Evolutionary conservation across 1,140 invertebrate species (phyloP).

Genomic region (Heliconius congener): DNA sequence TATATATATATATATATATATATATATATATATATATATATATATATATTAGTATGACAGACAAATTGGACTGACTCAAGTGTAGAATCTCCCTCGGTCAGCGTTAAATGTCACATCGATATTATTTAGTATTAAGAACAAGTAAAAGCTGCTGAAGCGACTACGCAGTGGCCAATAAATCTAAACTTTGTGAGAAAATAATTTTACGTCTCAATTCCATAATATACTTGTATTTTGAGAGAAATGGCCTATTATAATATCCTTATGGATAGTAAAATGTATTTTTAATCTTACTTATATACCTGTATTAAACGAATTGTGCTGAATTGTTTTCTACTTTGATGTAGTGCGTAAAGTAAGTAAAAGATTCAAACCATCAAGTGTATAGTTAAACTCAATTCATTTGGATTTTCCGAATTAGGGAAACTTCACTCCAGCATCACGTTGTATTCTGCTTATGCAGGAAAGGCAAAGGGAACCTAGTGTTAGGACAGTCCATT

Average conservation of each 20-base stretch:
- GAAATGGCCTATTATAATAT: constrained; percentile 3
- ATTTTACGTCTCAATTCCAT: constrained; percentile 56
- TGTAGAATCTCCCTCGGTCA: constrained; percentile 50
- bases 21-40: not conserved
- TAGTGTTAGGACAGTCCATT: no score
- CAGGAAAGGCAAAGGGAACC: no score
- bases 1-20: no score
- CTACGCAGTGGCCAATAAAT: constrained; percentile 72
- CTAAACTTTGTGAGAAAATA: constrained; percentile 75
- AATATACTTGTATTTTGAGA: constrained; percentile 2
- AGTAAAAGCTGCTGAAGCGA: constrained; percentile 65
- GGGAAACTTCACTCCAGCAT: no score
- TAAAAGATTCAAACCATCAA: no score
- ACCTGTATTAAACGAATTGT: no score
- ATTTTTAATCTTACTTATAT: not conserved
- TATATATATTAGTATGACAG: not conserved
- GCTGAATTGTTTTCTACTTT: no score
- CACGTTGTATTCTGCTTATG: no score
- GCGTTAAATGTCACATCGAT: constrained; percentile 44
- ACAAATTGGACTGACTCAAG: not conserved
- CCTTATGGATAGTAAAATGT: not conserved
- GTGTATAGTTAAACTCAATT: no score
- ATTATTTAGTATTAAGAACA: constrained; percentile 76
- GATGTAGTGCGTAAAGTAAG: no score
- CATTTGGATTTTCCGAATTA: no score